Evolutionary conservation across 2,113 vertebrate genomes (phyloP).

Genomic region (Embiotoca jacksoni): DNA sequence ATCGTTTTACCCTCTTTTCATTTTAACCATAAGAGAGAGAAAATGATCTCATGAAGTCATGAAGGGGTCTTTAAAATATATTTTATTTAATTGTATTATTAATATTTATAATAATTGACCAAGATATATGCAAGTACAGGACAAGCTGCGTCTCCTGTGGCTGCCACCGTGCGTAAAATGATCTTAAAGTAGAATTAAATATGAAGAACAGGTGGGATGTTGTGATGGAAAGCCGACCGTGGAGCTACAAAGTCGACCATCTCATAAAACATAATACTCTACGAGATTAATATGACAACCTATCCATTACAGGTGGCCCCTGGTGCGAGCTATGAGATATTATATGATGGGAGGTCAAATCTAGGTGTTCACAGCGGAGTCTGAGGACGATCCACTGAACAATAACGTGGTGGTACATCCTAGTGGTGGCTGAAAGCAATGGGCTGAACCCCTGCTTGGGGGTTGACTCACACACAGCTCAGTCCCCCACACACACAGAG

Average conservation of each 20-base stretch:
- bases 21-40: neutral
- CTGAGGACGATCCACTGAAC: slow-evolving; percentile 71
- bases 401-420: slow-evolving; percentile 88
- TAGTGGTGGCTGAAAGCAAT: slow-evolving; percentile 85
- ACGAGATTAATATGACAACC: slow-evolving; percentile 29
- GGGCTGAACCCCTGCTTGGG: slow-evolving; percentile 83
- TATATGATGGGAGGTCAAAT: slow-evolving; percentile 73
- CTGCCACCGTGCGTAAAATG: slow-evolving; percentile 30
- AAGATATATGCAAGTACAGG: neutral
- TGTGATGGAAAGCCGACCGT: slow-evolving; percentile 17
- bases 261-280: slow-evolving; percentile 11
- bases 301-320: slow-evolving; percentile 7
- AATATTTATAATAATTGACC: neutral
- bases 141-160: neutral
- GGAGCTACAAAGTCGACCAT: neutral
- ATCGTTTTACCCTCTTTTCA: neutral
- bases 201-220: neutral
- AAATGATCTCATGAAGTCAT: neutral
- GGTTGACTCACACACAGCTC: slow-evolving; percentile 81
- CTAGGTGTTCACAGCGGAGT: slow-evolving; percentile 65
- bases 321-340: slow-evolving; percentile 23
- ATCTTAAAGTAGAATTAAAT: slow-evolving; percentile 9
- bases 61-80: neutral
- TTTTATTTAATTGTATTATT: neutral
- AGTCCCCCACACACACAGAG: slow-evolving; percentile 58